A percentile compares a stretch with the other conserved stretches of the same genome.
Evolutionary conservation across 2,888 invertebrate genomes (phyloP).

Genomic region (Harpalus rufipes): DNA sequence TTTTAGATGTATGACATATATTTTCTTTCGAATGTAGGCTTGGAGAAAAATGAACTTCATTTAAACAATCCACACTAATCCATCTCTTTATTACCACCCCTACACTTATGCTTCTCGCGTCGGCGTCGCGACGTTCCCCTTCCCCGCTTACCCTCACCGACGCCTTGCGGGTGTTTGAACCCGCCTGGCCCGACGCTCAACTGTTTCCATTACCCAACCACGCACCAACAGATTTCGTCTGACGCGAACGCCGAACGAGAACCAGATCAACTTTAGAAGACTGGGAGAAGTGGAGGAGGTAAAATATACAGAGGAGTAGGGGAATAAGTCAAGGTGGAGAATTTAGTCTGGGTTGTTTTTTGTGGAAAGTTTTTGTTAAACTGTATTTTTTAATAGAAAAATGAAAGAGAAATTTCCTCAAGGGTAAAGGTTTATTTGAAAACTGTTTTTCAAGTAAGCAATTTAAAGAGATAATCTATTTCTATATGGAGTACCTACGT

Average conservation of each 20-base stretch:
- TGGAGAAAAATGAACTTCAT: not conserved
- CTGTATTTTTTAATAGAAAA: not conserved
- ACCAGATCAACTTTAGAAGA: not conserved
- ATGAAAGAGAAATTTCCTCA: not conserved
- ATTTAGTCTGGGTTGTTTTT: not conserved
- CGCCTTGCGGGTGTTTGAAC: not conserved
- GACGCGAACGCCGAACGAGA: not conserved
- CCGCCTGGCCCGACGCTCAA: not conserved
- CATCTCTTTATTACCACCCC: not conserved
- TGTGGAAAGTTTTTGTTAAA: not conserved
- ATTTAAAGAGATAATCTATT: not conserved
- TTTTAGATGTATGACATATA: not conserved
- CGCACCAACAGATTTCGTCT: not conserved
- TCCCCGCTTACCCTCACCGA: not conserved
- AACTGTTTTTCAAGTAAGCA: not conserved
- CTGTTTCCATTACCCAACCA: slow-evolving; percentile 1
- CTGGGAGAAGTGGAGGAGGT: not conserved
- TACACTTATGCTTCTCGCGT: slow-evolving; percentile 7
- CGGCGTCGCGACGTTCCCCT: slow-evolving; percentile 18
- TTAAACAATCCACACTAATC: not conserved
- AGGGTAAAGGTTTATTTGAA: not conserved
- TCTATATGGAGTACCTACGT: no score
- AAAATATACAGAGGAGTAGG: not conserved
- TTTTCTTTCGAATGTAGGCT: not conserved
- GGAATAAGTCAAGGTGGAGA: not conserved